Base-by-base conservation (phyloP, 53 echinoderm and acorn worm species). In the Luidia sarsii region DNA sequence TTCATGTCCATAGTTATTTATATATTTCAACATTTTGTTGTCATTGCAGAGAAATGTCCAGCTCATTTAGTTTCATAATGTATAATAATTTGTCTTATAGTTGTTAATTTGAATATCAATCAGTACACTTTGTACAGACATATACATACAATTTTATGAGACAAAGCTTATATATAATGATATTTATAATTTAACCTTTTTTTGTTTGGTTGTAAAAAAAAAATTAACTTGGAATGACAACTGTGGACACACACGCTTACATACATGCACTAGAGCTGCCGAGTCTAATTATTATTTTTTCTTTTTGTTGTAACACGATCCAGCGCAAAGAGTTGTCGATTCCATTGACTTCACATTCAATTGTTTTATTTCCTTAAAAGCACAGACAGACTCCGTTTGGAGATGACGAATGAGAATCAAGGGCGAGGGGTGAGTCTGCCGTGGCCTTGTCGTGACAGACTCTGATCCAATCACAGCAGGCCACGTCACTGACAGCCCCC, bases 21-120 rank as follows among this genome's bases (percentile, higher is more conserved):
- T 60, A 77, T 61, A 77, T 77, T 77, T 77, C 61, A 30, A 60
- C 61, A 28, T 77, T 60, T 60, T 39, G n/a, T 57, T 24, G 32
- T 56, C 39, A 25, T 77, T 77, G 77, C 77, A 77, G 77, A 77
- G 77, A 77, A 72, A 60, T 77, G 61, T 77, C 77, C 77, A 77
- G 77, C 77, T 77, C 77, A 46, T 60, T 77, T 72, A 25, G 20
- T 73, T 55, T 73, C 2, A 55, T 45, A 51, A 27, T 60, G 57
- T 56, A 13, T 73, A 39, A 4, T 73, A 37, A 37, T 61, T 25
- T 1, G 53, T 75, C 59, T 46, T n/a, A 33, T n/a, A n/a, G n/a
- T n/a, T n/a, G n/a, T 32, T 61, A 72, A 72, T 77, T 60, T 60
- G 77, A 77, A 43, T 77, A 77, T 77, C 13, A 36, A 61, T 77